phyloP scores from a whole-genome alignment of 1,140 invertebrate genomes.

The Aethina tumida region DNA sequence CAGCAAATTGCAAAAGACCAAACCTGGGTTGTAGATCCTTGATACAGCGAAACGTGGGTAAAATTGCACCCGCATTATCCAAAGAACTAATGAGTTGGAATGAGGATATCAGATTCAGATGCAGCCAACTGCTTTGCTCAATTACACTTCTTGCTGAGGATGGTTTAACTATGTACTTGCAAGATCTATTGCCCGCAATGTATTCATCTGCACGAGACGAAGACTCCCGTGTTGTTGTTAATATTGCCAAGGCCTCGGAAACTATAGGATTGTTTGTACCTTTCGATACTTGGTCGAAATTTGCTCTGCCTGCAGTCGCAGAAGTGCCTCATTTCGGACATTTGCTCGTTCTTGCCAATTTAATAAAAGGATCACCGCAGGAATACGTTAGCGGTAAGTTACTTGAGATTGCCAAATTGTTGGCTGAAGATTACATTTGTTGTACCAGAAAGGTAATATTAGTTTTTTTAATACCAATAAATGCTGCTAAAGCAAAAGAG shows the following conservation, averaged over 20 bases:
- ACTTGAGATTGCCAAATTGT: slow-evolving; percentile 28
- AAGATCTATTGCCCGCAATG: slow-evolving; percentile 48
- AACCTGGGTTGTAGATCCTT: slow-evolving; percentile 66
- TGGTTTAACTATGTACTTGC: slow-evolving; percentile 54
- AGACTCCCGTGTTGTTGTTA: slow-evolving; percentile 46
- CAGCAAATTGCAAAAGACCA: slow-evolving; percentile 46
- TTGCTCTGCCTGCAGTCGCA: slow-evolving; percentile 42
- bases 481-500: not conserved
- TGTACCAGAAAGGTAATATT: slow-evolving; percentile 32
- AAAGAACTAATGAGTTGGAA: slow-evolving; percentile 63
- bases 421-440: slow-evolving; percentile 32
- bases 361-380: slow-evolving; percentile 39
- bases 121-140: slow-evolving; percentile 59
- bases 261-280: slow-evolving; percentile 46
- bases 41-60: slow-evolving; percentile 55
- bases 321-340: slow-evolving; percentile 41
- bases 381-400: slow-evolving; percentile 22
- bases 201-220: slow-evolving; percentile 49
- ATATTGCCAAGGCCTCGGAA: slow-evolving; percentile 37
- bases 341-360: slow-evolving; percentile 39
- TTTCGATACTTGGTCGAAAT: slow-evolving; percentile 38
- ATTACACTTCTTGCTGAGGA: slow-evolving; percentile 60
- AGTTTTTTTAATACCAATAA: not conserved
- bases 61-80: slow-evolving; percentile 53
- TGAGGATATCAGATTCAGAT: slow-evolving; percentile 55